Evolutionary conservation across 2,888 invertebrate species (phyloP).

Genomic region (Acrobasis repandana): DNA sequence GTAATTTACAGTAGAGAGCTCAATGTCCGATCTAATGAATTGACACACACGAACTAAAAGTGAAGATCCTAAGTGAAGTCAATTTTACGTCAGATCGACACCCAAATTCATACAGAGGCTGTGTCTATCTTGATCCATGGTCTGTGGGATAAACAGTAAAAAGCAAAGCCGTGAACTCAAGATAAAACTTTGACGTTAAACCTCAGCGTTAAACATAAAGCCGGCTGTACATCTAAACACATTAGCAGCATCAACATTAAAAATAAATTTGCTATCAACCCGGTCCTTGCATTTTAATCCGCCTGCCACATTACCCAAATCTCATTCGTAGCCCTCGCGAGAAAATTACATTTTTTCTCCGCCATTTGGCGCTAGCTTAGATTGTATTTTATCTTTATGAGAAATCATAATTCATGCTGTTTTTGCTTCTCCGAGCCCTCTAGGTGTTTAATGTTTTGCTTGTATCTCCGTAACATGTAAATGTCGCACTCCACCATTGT

Average conservation of each 20-base stretch:
- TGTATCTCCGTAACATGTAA: slow-evolving; percentile 63
- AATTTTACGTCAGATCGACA: no score
- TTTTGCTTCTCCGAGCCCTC: slow-evolving; percentile 65
- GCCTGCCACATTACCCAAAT: slow-evolving; percentile 44
- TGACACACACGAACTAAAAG: no score
- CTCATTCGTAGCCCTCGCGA: slow-evolving; percentile 59
- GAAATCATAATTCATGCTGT: slow-evolving; percentile 79
- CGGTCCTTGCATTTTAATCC: slow-evolving; percentile 28
- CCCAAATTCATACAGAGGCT: no score
- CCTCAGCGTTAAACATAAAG: background rate
- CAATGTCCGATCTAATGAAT: no score
- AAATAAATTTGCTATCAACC: slow-evolving; percentile 13
- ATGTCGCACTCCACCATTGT: slow-evolving; percentile 62
- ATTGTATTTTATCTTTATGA: slow-evolving; percentile 80
- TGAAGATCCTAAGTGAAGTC: no score
- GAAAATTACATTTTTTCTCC: slow-evolving; percentile 75
- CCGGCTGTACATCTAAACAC: background rate
- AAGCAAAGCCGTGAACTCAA: background rate
- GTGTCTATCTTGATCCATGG: no score
- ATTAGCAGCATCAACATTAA: slow-evolving; percentile 4
- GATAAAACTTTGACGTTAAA: background rate
- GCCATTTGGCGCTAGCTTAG: slow-evolving; percentile 75
- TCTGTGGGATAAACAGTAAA: no score
- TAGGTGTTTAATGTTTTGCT: slow-evolving; percentile 70
- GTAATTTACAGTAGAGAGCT: no score